A percentile compares a stretch with the other conserved stretches of the same genome.
Evolutionary conservation across 2,113 vertebrate genomes (phyloP).

Genomic region (Perca fluviatilis): DNA sequence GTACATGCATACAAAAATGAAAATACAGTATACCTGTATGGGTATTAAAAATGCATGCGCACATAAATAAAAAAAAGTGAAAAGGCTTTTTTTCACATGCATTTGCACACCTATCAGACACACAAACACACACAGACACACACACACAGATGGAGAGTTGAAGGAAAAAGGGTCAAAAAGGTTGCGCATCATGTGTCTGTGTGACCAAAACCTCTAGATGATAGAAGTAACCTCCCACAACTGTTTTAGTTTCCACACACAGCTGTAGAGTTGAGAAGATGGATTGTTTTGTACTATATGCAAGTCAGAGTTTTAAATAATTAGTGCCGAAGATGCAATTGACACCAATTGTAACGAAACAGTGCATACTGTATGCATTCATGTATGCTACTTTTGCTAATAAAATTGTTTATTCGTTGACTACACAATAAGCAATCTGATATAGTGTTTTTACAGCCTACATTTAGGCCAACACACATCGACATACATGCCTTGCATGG

Average conservation of each 20-base stretch:
- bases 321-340: no score
- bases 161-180: no score
- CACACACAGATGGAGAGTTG: neutral
- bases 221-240: no score
- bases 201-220: no score
- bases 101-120: neutral
- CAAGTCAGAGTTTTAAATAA: no score
- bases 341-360: neutral
- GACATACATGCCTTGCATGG: neutral
- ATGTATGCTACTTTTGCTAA: neutral
- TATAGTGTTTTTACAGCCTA: neutral
- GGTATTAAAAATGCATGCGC: neutral
- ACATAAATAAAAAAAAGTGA: neutral
- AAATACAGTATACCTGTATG: neutral
- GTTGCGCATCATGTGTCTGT: no score
- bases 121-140: neutral
- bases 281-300: no score
- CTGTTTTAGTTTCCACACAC: no score
- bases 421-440: neutral
- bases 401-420: neutral
- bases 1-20: neutral
- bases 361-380: neutral
- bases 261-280: no score
- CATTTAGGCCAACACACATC: neutral
- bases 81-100: neutral